These are phyloP conservation scores for Eremophila alpestris DNA, from an alignment of 2,797 vertebrate genomes.

Conservation along the genomic window DNA sequence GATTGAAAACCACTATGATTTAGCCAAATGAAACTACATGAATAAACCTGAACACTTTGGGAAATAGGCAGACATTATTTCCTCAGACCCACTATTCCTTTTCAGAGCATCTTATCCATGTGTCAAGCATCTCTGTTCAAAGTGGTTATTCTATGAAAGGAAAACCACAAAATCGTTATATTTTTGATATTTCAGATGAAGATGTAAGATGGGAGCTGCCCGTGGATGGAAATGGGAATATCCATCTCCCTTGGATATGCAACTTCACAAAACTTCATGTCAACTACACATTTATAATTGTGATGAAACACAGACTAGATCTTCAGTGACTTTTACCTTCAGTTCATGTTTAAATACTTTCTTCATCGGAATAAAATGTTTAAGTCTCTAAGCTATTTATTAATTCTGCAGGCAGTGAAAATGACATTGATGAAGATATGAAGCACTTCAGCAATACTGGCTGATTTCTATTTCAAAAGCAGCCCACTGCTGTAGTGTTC, in stretches of 20 bases:
- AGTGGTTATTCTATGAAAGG: fast-evolving
- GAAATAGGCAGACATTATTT: not conserved
- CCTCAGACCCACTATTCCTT: not conserved
- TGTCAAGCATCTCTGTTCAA: not conserved
- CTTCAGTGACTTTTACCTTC: not conserved
- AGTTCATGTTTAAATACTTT: not conserved
- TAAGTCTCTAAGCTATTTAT: not conserved
- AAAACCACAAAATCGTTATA: not conserved
- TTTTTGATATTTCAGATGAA: not conserved
- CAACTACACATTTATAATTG: not conserved
- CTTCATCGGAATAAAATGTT: not conserved
- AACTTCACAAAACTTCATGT: not conserved
- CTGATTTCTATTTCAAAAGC: not conserved
- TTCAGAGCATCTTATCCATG: not conserved
- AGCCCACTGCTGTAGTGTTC: not conserved
- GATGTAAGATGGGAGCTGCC: not conserved
- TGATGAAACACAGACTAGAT: not conserved
- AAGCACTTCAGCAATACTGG: not conserved
- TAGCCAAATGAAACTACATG: not conserved
- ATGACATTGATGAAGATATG: fast-evolving
- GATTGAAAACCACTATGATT: not conserved
- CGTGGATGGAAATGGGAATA: not conserved
- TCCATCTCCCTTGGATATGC: not conserved
- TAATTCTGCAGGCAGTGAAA: not conserved
- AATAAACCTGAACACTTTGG: not conserved